These are phyloP conservation scores for Rostratula benghalensis DNA, from an alignment of 2,113 vertebrate genomes.

Conservation along the genomic window DNA sequence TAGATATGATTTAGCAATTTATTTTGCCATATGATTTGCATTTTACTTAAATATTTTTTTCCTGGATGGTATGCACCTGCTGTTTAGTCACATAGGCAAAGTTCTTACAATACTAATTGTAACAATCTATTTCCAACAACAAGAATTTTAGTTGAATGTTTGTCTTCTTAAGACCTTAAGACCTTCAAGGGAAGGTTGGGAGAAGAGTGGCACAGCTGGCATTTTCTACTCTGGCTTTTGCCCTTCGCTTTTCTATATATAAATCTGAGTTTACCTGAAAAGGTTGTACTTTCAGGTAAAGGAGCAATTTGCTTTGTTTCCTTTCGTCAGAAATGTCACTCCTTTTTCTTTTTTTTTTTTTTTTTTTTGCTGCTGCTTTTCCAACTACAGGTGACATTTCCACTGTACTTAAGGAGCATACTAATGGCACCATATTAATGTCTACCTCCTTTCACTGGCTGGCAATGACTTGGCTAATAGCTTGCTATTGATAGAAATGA, in stretches of 20 bases:
- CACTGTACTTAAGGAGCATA: background rate
- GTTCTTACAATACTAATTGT: background rate
- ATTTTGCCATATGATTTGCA: background rate
- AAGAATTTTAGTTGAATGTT: background rate
- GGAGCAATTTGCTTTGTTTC: background rate
- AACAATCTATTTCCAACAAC: background rate
- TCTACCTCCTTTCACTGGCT: background rate
- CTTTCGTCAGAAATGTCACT: background rate
- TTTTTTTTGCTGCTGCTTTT: background rate
- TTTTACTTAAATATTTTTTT: background rate
- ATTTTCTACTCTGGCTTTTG: background rate
- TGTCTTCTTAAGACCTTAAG: background rate
- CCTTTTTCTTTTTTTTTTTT: background rate
- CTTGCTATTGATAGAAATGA: background rate
- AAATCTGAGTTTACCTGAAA: background rate
- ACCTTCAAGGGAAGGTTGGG: background rate
- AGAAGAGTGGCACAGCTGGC: background rate
- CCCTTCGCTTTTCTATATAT: background rate
- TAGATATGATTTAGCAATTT: background rate
- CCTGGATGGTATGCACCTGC: background rate
- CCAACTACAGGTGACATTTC: background rate
- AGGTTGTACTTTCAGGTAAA: background rate
- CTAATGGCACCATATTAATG: background rate
- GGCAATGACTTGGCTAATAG: background rate
- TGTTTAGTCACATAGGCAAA: background rate